Evolutionary conservation across 1,140 invertebrate species (phyloP).

Genomic region (Trissolcus basalis): DNA sequence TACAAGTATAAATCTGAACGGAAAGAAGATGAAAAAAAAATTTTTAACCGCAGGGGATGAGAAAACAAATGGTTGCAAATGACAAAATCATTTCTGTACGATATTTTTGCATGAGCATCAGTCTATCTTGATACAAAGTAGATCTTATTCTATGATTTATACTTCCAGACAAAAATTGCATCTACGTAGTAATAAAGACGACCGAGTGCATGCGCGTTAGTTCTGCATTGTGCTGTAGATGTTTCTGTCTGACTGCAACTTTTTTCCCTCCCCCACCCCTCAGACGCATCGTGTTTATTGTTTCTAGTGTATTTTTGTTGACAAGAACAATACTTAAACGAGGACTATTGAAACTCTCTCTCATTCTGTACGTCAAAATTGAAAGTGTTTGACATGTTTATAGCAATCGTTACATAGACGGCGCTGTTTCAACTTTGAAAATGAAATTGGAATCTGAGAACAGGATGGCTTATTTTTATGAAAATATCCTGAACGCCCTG

Average conservation of each 20-base stretch:
- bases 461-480: slow-evolving; percentile 74
- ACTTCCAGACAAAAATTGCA: slow-evolving; percentile 8
- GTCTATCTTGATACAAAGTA: slow-evolving; percentile 15
- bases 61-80: slow-evolving; percentile 43
- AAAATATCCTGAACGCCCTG: slow-evolving; percentile 60
- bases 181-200: slow-evolving; percentile 24
- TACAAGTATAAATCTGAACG: slow-evolving; percentile 10
- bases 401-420: too few relatives aligned
- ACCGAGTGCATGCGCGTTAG: slow-evolving; percentile 29
- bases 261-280: slow-evolving; percentile 9
- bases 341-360: slow-evolving; percentile 23
- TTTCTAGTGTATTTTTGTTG: neutral
- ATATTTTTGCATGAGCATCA: slow-evolving; percentile 29
- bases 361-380: slow-evolving; percentile 46
- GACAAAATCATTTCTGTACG: slow-evolving; percentile 36
- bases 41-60: too few relatives aligned
- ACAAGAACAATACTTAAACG: neutral
- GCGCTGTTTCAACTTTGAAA: too few relatives aligned
- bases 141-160: slow-evolving; percentile 22
- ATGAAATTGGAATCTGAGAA: neutral
- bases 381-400: too few relatives aligned
- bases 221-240: slow-evolving; percentile 40
- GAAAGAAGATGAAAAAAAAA: slow-evolving; percentile 8
- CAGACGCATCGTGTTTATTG: slow-evolving; percentile 26
- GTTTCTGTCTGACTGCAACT: slow-evolving; percentile 34